Base-by-base conservation (phyloP, 2,113 vertebrate species). In the Bos indicus region DNA sequence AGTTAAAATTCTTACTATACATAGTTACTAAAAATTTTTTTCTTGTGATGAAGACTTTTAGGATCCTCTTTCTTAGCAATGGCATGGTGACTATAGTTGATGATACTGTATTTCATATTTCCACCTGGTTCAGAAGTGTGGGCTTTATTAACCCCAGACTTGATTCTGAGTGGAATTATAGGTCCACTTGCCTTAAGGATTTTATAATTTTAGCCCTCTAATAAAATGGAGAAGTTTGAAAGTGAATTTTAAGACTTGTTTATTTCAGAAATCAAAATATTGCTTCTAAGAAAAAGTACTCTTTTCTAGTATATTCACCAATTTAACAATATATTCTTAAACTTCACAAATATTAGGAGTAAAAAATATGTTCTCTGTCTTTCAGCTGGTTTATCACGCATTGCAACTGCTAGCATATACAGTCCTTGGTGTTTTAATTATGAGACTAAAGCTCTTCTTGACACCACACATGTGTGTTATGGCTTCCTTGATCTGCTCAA, bases 381-480 rank as follows among this genome's bases (percentile, higher is more conserved):
- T 95, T 14, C 98, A 99, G 99, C 95, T 99, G 98, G 99, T 99
- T 25, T 99, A 99, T 97, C 99, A 99, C 95, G 99, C 99, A 7
- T 98, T 99, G 97, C 99, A 99, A 98, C 99, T 99, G 77, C 52
- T 99, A 94, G 99, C 99, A 0, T 99, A 99, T 92, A 96, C 99
- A 1, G 98, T 98, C 59, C 98, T 99, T 46, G 99, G 99, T 0
- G 88, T 99, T 98, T 99, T 99, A 98, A 99, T 99, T 96, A 99
- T 99, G 99, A 99, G 99, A 28, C 98, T 99, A 36, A 99, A 99
- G 96, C 99, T 99, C 96, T 99, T 99, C 98, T 98, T 99, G 97
- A 99, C 99, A 0, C 99, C 99, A 1, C 99, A 99, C 98, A 99
- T 99, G 98, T 99, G 99, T 95, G 98, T 99, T 94, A 99, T 99